These are phyloP conservation scores for Cottus gobio DNA, from an alignment of 2,113 vertebrate species.

Conservation along the genomic window DNA sequence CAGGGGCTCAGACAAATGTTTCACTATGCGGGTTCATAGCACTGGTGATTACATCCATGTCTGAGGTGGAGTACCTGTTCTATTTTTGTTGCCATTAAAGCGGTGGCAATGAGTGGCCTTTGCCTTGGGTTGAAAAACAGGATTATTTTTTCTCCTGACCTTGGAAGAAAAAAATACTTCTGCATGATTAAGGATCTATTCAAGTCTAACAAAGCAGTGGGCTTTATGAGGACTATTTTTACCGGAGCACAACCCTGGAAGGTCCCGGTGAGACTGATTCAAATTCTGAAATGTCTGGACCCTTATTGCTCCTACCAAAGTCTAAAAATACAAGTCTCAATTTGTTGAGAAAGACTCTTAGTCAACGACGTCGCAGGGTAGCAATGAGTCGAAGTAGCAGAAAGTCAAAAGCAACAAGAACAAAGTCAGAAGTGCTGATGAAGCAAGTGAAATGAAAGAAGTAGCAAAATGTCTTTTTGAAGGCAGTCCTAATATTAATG, in stretches of 20 bases:
- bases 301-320: not conserved
- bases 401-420: not conserved
- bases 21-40: constrained; percentile 7
- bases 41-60: constrained; percentile 30
- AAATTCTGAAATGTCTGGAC: not conserved
- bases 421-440: not conserved
- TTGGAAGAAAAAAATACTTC: constrained; percentile 35
- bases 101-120: constrained; percentile 8
- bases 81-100: constrained; percentile 37
- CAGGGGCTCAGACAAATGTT: constrained; percentile 25
- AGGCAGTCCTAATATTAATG: not conserved
- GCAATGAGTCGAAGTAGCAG: not conserved
- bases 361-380: not conserved
- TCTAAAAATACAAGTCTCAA: not conserved
- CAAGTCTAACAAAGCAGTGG: constrained; percentile 20
- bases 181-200: constrained; percentile 19
- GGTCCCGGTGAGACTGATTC: constrained; percentile 1
- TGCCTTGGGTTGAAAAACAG: constrained; percentile 33
- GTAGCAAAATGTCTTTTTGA: not conserved
- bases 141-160: not conserved
- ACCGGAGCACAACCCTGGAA: not conserved
- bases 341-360: not conserved
- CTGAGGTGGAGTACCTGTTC: constrained; percentile 18
- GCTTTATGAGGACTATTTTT: constrained; percentile 5
- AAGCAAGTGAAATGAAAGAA: not conserved